Evolutionary conservation across 2,113 vertebrate species (phyloP), one percentile per base, ranked within the genome.

Genomic region (Labeo rohita): DNA sequence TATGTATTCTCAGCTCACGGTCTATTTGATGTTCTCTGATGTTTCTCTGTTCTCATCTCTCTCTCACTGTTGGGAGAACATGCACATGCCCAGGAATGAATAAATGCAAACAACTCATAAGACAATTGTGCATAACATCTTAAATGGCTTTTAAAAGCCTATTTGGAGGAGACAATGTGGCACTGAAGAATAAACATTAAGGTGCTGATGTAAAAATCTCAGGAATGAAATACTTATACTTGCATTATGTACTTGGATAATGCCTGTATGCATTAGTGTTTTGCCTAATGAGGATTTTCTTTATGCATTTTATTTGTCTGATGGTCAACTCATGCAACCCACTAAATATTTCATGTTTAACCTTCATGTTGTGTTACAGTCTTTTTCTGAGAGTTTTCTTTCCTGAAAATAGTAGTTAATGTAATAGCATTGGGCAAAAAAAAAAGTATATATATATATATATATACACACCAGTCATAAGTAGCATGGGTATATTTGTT

Each of bases 11-110:
- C 77, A 23, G 54, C 52, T 56, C 77, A 34, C 34, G 52, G 77
- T 61, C 59, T 80, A 13, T 80, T 61, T 80, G 54, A 80, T 80
- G 28, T 83, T 83, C 49, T 73, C 66, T 83, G 63, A 54, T 68
- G 80, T 68, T 28, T 68, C 80, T 70, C 47, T 45, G 6, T 11
- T 59, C 80, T 36, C 59, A n/a, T 43, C 18, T 47, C n/a, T 82
- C 23, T 43, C 18, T 83, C 34, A 56, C 66, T 56, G 49, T 36
- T 52, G 81, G 21, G 81, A 83, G 65, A 83, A 23, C 49, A 72
- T 39, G 50, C 16, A 56, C 34, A 43, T 23, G 34, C 6, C 18
- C 66, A 15, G 59, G 18, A 80, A 63, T 49, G 21, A 21, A 45
- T 65, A 43, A n/a, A 45, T 82, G 10, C n/a, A 68, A 3, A 21